Evolutionary conservation across 1,140 invertebrate genomes (phyloP), one percentile per base, ranked within the genome.

Genomic region (Drosophila nebulosa): DNA sequence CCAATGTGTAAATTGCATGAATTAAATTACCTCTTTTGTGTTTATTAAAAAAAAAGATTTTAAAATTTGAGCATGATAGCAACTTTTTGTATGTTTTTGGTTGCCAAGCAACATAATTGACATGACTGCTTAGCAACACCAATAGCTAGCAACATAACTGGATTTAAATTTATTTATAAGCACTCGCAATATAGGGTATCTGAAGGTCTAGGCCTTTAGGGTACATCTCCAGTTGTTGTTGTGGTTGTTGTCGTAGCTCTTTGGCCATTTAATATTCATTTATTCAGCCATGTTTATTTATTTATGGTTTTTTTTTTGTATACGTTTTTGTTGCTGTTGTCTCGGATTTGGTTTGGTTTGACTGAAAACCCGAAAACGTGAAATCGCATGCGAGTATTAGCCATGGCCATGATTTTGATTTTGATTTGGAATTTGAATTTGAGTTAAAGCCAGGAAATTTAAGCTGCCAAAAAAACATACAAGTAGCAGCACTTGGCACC

Each of bases 281-380:
- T 86, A 86, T 86, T 86, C 83, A 86, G 55, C 74, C 78, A 78
- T 88, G 81, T 86, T 88, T 80, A 86, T 79, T 77, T 84, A 79
- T 79, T 85, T 79, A 77, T 77, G 74, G 70, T 74, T 64, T 74
- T 71, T 74, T 56, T 32, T 55, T 61, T 71, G 12, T 59, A 16
- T 30, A 30, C 7, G 57, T 32, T 60, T 26, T 7, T 55, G 21
- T 22, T 39, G 50, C 12, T 46, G 39, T 46, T 46, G 39, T 21
- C 39, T 35, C 64, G 63, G 4, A 64, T 75, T 75, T 74, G 70
- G 42, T 60, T 68, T 56, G 75, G 42, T 74, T 64, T 61, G 70
- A 56, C 51, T 66, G 64, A 74, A 74, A 74, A 56, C 64, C 69
- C 80, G 22, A 74, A 61, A 85, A 86, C 81, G 80, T 74, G 66